A percentile compares a stretch with the other conserved stretches of the same genome.
phyloP scores from a whole-genome alignment of 1,140 invertebrate genomes.

The Drosophila persimilis region DNA sequence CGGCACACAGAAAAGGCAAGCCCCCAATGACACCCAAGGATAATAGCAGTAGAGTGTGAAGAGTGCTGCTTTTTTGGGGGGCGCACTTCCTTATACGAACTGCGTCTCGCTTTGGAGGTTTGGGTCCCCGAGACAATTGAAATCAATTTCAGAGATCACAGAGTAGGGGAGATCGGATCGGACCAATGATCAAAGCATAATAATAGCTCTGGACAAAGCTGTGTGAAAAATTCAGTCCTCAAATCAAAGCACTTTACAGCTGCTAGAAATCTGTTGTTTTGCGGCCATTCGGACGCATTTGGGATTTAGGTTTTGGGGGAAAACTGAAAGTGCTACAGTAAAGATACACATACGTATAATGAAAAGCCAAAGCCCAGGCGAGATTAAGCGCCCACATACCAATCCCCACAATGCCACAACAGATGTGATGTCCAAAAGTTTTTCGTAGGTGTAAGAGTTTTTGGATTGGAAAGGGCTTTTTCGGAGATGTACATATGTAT shows the following conservation, averaged over 20 bases:
- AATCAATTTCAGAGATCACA: slow-evolving; percentile 42
- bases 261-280: slow-evolving; percentile 31
- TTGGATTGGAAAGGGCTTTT: slow-evolving; percentile 42
- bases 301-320: background rate
- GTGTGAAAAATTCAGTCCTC: slow-evolving; percentile 30
- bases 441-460: slow-evolving; percentile 58
- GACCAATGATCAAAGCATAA: slow-evolving; percentile 13
- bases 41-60: slow-evolving; percentile 9
- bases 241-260: slow-evolving; percentile 13
- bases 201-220: slow-evolving; percentile 42
- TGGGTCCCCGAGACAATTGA: slow-evolving; percentile 24
- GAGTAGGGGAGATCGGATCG: slow-evolving; percentile 10
- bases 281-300: too few species aligned
- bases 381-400: slow-evolving; percentile 46
- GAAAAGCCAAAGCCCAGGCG: slow-evolving; percentile 29
- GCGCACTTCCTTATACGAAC: slow-evolving; percentile 44
- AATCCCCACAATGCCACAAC: slow-evolving; percentile 13
- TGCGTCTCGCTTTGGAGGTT: slow-evolving; percentile 12
- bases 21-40: background rate
- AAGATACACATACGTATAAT: background rate
- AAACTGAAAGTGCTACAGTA: slow-evolving; percentile 54
- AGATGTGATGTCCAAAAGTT: slow-evolving; percentile 29
- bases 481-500: slow-evolving; percentile 1
- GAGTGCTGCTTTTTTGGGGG: slow-evolving; percentile 1
- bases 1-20: slow-evolving; percentile 19